Evolutionary conservation across 2,113 vertebrate species (phyloP).

Genomic region (Colius striatus): DNA sequence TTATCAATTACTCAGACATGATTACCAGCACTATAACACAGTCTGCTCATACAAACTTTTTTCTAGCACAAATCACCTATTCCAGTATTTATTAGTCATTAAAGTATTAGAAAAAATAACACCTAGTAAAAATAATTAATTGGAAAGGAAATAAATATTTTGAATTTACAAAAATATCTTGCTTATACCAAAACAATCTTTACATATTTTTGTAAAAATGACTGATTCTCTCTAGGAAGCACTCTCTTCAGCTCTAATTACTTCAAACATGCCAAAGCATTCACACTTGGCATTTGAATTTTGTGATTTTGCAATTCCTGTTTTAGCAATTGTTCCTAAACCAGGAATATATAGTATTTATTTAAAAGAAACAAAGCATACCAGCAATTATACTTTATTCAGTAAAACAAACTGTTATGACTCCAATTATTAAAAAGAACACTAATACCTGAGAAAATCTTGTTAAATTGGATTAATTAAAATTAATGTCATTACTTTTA

Average conservation of each 20-base stretch:
- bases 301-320: not conserved
- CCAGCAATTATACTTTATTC: conserved; percentile 53
- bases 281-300: not conserved
- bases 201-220: not conserved
- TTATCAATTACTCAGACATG: not conserved
- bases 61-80: not conserved
- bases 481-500: not conserved
- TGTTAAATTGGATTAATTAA: conserved; percentile 12
- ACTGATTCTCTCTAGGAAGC: not conserved
- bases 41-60: not conserved
- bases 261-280: not conserved
- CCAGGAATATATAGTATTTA: not conserved
- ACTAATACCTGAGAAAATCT: conserved; percentile 60
- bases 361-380: conserved; percentile 49
- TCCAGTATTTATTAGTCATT: not conserved
- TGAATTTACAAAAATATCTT: not conserved
- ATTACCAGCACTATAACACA: not conserved
- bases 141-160: not conserved
- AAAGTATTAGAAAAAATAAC: not conserved
- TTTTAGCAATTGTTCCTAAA: conserved; percentile 9
- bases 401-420: conserved; percentile 50
- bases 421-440: conserved; percentile 60
- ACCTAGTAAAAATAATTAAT: not conserved
- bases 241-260: not conserved
- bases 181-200: not conserved